phyloP scores from a whole-genome alignment of 2,888 invertebrate genomes.

The Idaea aversata region DNA sequence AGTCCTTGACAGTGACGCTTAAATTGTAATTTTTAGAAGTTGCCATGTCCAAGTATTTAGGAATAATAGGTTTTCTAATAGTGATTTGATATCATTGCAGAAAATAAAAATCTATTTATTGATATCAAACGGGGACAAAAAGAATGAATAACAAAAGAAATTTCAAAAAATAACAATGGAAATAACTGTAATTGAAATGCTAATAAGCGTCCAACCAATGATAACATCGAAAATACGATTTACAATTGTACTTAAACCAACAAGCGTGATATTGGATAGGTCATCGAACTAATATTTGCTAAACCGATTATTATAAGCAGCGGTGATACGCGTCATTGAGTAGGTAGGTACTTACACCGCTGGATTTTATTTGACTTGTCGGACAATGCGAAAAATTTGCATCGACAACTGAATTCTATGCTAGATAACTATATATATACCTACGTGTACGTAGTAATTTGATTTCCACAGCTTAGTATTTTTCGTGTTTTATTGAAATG shows the following conservation, averaged over 20 bases:
- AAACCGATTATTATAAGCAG: conserved; percentile 12
- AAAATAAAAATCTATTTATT: too few relatives aligned
- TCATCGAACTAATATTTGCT: conserved; percentile 16
- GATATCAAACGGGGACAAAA: too few relatives aligned
- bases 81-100: too few relatives aligned
- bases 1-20: neutral
- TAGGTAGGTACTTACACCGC: conserved; percentile 18
- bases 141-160: too few relatives aligned
- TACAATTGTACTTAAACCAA: neutral
- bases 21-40: neutral
- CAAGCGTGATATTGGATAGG: conserved; percentile 18
- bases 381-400: neutral
- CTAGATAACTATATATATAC: too few relatives aligned
- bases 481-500: too few relatives aligned
- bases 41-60: neutral
- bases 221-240: neutral
- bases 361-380: neutral
- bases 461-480: too few relatives aligned
- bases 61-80: too few relatives aligned
- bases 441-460: neutral
- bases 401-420: neutral
- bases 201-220: neutral
- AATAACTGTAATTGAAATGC: neutral
- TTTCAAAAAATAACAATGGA: too few relatives aligned
- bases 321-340: conserved; percentile 25